Conservation (phyloP, 2,113 vertebrate genomes). For the Electrona antarctica region DNA sequence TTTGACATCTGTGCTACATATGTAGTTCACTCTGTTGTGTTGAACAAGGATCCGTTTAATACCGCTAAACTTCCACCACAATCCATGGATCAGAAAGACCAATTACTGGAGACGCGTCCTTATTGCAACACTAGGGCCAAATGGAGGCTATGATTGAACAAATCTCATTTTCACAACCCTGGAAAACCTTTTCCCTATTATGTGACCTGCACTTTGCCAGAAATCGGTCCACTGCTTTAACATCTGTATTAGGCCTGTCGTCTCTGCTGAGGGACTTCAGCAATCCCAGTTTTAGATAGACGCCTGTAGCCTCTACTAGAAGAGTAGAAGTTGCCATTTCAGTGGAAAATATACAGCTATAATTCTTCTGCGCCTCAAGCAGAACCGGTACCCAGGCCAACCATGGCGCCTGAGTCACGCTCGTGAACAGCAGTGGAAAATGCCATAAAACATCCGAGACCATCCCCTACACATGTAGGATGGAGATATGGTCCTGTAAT, state of each 20-base stretch:
- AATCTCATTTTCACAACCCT: constrained; percentile 16
- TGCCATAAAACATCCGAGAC: constrained; percentile 37
- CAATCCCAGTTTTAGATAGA: constrained; percentile 38
- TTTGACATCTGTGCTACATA: constrained; percentile 69
- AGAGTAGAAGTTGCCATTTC: constrained; percentile 8
- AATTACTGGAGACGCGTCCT: neutral
- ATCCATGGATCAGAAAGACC: constrained; percentile 24
- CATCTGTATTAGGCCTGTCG: constrained; percentile 16
- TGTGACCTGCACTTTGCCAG: constrained; percentile 35
- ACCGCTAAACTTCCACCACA: constrained; percentile 16
- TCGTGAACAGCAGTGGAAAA: constrained; percentile 38
- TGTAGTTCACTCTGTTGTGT: constrained; percentile 49
- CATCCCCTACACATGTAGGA: constrained; percentile 16
- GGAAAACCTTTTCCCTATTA: constrained; percentile 11
- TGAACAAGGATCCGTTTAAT: constrained; percentile 44
- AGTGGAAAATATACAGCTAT: constrained; percentile 37
- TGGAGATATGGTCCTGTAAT: constrained; percentile 39
- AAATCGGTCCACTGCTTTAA: constrained; percentile 19
- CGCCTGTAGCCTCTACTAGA: constrained; percentile 21
- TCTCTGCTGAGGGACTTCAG: constrained; percentile 38
- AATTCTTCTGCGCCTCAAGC: constrained; percentile 8
- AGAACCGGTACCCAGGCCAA: constrained; percentile 3
- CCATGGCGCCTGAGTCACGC: constrained; percentile 18
- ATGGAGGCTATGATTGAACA: neutral
- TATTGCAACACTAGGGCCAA: neutral